Percentiles rank a stretch among this genome's conserved stretches.
These are phyloP conservation scores for Hirtodrosophila cameraria DNA, from an alignment of 2,888 invertebrate genomes.

Conservation along the genomic window DNA sequence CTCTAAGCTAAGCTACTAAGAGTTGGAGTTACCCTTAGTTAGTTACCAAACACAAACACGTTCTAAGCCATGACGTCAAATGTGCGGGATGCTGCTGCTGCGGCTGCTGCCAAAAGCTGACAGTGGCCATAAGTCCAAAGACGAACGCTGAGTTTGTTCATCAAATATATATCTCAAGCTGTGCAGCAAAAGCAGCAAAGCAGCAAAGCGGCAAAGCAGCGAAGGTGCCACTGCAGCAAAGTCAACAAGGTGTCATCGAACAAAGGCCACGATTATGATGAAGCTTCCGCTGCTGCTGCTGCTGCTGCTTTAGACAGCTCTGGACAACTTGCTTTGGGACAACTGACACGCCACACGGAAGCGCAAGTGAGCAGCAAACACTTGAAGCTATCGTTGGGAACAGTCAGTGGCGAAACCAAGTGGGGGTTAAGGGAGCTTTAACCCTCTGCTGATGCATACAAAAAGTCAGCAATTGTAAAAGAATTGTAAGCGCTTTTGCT, in stretches of 20 bases:
- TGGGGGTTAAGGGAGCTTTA: too few relatives aligned
- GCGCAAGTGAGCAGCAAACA: slow-evolving; percentile 37
- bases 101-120: slow-evolving; percentile 15
- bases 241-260: slow-evolving; percentile 35
- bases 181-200: too few relatives aligned
- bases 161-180: slow-evolving; percentile 18
- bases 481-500: too few relatives aligned
- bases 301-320: too few relatives aligned
- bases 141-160: slow-evolving; percentile 10
- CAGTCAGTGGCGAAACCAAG: slow-evolving; percentile 11
- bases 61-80: slow-evolving; percentile 47
- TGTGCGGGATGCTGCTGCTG: slow-evolving; percentile 12
- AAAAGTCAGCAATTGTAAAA: too few relatives aligned
- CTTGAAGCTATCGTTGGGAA: slow-evolving; percentile 35
- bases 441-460: too few relatives aligned
- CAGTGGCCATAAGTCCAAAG: slow-evolving; percentile 16
- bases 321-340: slow-evolving; percentile 27
- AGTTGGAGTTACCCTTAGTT: background rate
- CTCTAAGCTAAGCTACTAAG: slow-evolving; percentile 1
- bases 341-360: slow-evolving; percentile 49
- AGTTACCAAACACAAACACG: slow-evolving; percentile 39
- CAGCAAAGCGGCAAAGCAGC: too few relatives aligned
- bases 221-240: slow-evolving; percentile 1
- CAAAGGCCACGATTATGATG: slow-evolving; percentile 36
- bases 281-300: slow-evolving; percentile 18